Evolutionary conservation across 1,140 invertebrate species (phyloP).

Genomic region (Pseudoatta argentina): DNA sequence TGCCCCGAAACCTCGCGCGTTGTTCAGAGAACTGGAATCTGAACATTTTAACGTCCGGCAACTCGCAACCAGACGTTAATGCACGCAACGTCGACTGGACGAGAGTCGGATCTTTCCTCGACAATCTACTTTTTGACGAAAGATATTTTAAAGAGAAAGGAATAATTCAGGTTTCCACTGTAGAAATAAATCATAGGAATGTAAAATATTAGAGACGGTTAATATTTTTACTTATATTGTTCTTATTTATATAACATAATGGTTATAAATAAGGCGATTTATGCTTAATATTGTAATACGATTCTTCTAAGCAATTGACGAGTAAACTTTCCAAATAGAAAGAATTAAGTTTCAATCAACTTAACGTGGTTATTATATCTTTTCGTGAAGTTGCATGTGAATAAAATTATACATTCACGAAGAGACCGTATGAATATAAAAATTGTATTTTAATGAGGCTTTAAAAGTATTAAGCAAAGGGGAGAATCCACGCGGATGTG

Average conservation of each 20-base stretch:
- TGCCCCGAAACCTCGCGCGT: not conserved
- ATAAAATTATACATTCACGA: not conserved
- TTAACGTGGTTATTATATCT: not conserved
- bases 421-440: not conserved
- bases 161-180: not conserved
- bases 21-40: too few relatives aligned
- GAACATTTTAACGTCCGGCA: too few relatives aligned
- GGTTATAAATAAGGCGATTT: not conserved
- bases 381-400: not conserved
- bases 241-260: not conserved
- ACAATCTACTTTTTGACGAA: not conserved
- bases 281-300: not conserved
- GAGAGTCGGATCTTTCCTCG: not conserved
- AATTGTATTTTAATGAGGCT: slow-evolving; percentile 7
- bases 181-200: not conserved
- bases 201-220: not conserved
- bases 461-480: not conserved
- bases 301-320: not conserved
- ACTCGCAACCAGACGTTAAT: not conserved
- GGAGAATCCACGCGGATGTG: slow-evolving; percentile 2
- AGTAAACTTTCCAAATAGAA: not conserved
- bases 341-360: not conserved
- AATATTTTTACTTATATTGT: not conserved
- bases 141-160: not conserved
- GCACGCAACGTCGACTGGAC: slow-evolving; percentile 12